Conservation (phyloP, 2,797 vertebrate genomes). For the Triplophysa yarkandensis region DNA sequence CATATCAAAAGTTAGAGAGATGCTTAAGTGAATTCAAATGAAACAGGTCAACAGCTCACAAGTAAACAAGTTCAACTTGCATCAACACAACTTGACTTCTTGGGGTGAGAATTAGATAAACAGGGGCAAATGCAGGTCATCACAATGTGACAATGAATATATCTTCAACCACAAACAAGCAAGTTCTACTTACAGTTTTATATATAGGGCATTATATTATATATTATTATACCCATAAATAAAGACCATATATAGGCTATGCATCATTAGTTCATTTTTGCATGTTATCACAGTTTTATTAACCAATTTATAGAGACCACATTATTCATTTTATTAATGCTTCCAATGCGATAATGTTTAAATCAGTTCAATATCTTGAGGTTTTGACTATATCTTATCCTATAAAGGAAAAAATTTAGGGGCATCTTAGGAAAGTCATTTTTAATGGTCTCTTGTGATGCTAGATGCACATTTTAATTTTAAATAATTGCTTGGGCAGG, state of each 20-base stretch:
- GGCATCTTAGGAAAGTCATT: not conserved
- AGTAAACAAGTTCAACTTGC: not conserved
- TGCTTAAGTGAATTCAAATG: not conserved
- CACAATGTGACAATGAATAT: not conserved
- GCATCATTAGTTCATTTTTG: not conserved
- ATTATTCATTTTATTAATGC: too few relatives aligned
- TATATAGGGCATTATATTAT: not conserved
- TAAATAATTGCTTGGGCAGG: not conserved
- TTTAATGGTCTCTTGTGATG: not conserved
- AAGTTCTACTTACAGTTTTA: not conserved
- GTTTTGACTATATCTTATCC: not conserved
- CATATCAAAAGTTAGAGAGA: not conserved
- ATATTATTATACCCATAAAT: not conserved
- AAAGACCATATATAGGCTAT: conserved; percentile 11
- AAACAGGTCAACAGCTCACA: not conserved
- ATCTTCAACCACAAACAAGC: not conserved
- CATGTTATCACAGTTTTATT: too few relatives aligned
- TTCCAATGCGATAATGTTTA: not conserved
- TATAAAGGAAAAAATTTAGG: not conserved
- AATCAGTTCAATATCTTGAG: not conserved
- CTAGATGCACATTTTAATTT: not conserved
- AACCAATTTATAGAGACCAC: too few relatives aligned
- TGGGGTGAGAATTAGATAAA: conserved; percentile 36
- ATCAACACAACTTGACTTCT: not conserved
- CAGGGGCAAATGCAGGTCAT: not conserved